These are phyloP conservation scores for Papilio protenor DNA, from an alignment of 2,888 invertebrate species.

Conservation along the genomic window DNA sequence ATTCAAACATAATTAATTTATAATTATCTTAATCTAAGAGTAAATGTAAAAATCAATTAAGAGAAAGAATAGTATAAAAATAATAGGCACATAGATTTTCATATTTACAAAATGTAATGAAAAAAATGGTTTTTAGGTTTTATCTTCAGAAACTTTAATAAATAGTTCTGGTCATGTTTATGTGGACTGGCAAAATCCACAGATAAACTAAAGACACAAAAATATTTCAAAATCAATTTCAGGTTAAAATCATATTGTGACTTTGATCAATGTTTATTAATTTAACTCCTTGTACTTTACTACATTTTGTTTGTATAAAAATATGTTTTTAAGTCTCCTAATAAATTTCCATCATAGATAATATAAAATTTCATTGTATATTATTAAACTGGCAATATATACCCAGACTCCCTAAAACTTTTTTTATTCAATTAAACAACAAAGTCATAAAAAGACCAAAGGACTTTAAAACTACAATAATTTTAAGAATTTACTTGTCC, in stretches of 20 bases:
- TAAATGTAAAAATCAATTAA: slow-evolving; percentile 19
- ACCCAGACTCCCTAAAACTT: background rate
- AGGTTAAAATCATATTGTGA: slow-evolving; percentile 1
- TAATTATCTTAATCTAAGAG: slow-evolving; percentile 16
- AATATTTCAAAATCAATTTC: background rate
- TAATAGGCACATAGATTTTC: slow-evolving; percentile 20
- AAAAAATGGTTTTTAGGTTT: background rate
- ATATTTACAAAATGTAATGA: slow-evolving; percentile 17
- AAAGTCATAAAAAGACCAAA: background rate
- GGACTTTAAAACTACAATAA: background rate
- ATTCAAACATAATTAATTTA: background rate
- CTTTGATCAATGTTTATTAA: background rate
- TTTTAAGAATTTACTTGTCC: slow-evolving; percentile 7
- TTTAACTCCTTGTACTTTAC: slow-evolving; percentile 1
- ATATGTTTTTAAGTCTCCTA: slow-evolving; percentile 18
- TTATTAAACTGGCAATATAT: background rate
- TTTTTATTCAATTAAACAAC: background rate
- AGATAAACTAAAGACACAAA: background rate
- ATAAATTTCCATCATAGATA: background rate
- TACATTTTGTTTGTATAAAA: slow-evolving; percentile 37
- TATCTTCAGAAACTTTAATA: background rate
- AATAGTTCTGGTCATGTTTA: background rate
- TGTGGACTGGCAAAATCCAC: background rate
- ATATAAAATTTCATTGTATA: slow-evolving; percentile 6
- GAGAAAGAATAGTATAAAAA: slow-evolving; percentile 27